These are phyloP conservation scores for Apostichopus californicus DNA, from an alignment of 35 echinoderm and acorn worm species.

Conservation along the genomic window DNA sequence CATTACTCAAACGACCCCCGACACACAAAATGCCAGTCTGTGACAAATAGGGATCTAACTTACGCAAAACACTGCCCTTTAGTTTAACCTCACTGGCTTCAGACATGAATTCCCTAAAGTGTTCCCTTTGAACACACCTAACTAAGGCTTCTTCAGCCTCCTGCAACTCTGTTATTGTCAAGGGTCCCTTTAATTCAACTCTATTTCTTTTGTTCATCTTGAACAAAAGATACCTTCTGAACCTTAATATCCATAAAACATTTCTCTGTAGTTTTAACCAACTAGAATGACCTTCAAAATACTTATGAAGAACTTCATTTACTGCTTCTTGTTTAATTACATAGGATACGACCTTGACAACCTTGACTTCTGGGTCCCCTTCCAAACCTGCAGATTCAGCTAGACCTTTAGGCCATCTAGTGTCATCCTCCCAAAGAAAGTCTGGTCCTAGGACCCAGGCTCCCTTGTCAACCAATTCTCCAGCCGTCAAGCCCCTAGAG, in stretches of 20 bases:
- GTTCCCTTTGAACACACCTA: not conserved
- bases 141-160: not conserved
- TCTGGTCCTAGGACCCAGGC: too few relatives aligned
- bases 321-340: slow-evolving; percentile 2
- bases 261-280: too few relatives aligned
- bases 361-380: slow-evolving; percentile 19
- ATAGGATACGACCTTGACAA: slow-evolving; percentile 6
- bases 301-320: not conserved
- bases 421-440: too few relatives aligned
- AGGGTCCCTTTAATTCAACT: too few relatives aligned
- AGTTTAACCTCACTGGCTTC: not conserved
- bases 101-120: not conserved
- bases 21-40: slow-evolving; percentile 55
- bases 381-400: not conserved
- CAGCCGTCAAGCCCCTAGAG: too few relatives aligned
- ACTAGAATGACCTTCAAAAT: not conserved
- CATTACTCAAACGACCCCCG: slow-evolving; percentile 58
- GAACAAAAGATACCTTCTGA: not conserved
- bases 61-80: not conserved
- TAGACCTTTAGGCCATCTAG: not conserved
- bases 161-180: not conserved
- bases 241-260: too few relatives aligned
- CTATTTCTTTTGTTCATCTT: not conserved
- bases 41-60: not conserved
- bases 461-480: too few relatives aligned